Percentiles rank a stretch among this genome's conserved stretches.
Evolutionary conservation across 2,888 invertebrate genomes (phyloP).

Genomic region (Automeris io): DNA sequence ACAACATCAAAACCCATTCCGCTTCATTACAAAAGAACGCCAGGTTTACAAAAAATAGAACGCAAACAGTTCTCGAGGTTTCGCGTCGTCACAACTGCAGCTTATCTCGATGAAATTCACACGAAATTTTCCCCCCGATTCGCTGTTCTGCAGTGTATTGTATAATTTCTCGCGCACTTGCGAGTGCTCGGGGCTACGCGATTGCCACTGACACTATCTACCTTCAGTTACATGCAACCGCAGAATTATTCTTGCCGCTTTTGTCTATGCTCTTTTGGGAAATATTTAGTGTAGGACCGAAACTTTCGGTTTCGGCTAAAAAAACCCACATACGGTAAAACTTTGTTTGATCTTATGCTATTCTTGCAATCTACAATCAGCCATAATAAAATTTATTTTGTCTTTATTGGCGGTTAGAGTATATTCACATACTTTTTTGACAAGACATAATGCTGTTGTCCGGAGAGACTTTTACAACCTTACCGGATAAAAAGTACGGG

Average conservation of each 20-base stretch:
- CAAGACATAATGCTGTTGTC: too few relatives aligned
- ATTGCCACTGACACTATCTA: conserved; percentile 56
- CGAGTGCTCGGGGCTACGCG: conserved; percentile 33
- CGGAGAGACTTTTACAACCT: too few relatives aligned
- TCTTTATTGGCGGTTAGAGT: too few relatives aligned
- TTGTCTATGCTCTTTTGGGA: conserved; percentile 18
- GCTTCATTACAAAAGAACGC: conserved; percentile 42
- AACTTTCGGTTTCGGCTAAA: too few relatives aligned
- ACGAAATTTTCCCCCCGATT: conserved; percentile 36
- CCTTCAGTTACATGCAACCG: conserved; percentile 44
- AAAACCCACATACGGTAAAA: too few relatives aligned
- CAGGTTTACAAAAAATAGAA: conserved; percentile 26
- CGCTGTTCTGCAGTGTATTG: conserved; percentile 26
- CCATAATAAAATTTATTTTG: too few relatives aligned
- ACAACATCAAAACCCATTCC: conserved; percentile 19
- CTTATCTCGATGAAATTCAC: conserved; percentile 35
- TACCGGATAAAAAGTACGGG: too few relatives aligned
- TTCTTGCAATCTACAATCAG: too few relatives aligned
- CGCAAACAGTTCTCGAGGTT: conserved; percentile 24
- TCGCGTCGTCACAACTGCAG: conserved; percentile 32
- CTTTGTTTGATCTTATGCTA: too few relatives aligned
- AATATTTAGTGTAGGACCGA: too few relatives aligned
- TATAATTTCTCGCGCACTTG: conserved; percentile 41
- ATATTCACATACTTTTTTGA: too few relatives aligned
- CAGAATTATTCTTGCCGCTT: conserved; percentile 38